A percentile compares a stretch with the other conserved stretches of the same genome.
phyloP scores from a whole-genome alignment of 2,797 vertebrate species.

The Odontamblyopus lacepedii region DNA sequence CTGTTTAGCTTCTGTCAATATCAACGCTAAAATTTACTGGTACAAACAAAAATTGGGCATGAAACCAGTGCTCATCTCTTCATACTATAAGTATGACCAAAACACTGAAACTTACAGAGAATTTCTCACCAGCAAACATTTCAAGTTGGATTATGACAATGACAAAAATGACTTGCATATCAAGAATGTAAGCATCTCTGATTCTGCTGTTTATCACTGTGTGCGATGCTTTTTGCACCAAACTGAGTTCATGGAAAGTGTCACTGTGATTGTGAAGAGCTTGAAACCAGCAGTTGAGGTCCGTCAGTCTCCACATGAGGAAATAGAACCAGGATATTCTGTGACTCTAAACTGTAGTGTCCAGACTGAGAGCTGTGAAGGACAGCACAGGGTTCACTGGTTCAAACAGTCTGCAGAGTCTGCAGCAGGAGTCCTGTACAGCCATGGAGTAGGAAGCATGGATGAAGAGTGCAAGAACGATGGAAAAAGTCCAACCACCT shows the following conservation, averaged over 20 bases:
- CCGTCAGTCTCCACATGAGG: conserved; percentile 24
- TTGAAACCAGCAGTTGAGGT: conserved; percentile 4
- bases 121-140: conserved; percentile 19
- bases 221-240: neutral
- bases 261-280: neutral
- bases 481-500: too few species aligned
- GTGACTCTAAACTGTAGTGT: conserved; percentile 55
- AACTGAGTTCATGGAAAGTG: neutral
- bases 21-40: conserved; percentile 15
- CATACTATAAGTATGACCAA: neutral
- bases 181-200: too few species aligned
- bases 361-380: conserved; percentile 39
- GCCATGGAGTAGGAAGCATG: too few species aligned
- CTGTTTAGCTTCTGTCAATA: too few species aligned
- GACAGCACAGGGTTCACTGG: conserved; percentile 43
- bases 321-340: conserved; percentile 36
- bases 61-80: conserved; percentile 26
- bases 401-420: conserved; percentile 37
- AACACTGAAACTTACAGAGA: neutral
- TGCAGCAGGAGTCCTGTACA: neutral
- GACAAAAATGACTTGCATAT: conserved; percentile 16
- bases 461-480: too few species aligned
- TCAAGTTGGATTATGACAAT: neutral
- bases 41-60: conserved; percentile 38
- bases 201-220: too few species aligned